These are phyloP conservation scores for Holacanthus passer DNA, from an alignment of 2,113 vertebrate genomes.

Conservation along the genomic window DNA sequence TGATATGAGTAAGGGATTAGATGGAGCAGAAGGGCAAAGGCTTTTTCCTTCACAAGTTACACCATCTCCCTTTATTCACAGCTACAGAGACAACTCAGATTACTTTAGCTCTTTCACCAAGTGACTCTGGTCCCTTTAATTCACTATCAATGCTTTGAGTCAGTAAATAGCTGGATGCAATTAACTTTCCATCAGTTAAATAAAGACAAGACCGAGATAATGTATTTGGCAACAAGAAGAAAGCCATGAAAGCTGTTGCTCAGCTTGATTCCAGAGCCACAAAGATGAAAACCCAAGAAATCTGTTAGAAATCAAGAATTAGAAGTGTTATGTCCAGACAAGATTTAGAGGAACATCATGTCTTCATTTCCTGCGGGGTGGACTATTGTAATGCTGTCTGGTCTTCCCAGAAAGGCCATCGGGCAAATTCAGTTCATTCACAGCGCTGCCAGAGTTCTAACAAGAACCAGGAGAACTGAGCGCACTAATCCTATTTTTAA, in stretches of 20 bases:
- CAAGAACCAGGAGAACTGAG: not conserved
- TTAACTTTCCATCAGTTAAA: not conserved
- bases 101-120: not conserved
- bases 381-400: not conserved
- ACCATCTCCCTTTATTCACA: not conserved
- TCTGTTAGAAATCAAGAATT: not conserved
- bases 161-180: no score
- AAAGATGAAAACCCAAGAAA: not conserved
- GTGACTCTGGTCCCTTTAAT: not conserved
- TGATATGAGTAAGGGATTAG: not conserved
- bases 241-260: no score
- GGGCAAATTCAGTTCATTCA: not conserved
- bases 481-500: not conserved
- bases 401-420: not conserved
- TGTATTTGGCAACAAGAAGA: not conserved
- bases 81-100: not conserved
- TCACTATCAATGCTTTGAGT: not conserved
- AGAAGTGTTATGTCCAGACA: not conserved
- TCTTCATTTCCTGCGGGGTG: not conserved
- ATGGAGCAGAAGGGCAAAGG: no score
- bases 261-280: not conserved
- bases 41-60: not conserved
- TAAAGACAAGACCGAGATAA: not conserved
- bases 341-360: not conserved
- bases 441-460: not conserved